These are phyloP conservation scores for Marasmarcha lunaedactyla DNA, from an alignment of 2,888 invertebrate species.

Conservation along the genomic window DNA sequence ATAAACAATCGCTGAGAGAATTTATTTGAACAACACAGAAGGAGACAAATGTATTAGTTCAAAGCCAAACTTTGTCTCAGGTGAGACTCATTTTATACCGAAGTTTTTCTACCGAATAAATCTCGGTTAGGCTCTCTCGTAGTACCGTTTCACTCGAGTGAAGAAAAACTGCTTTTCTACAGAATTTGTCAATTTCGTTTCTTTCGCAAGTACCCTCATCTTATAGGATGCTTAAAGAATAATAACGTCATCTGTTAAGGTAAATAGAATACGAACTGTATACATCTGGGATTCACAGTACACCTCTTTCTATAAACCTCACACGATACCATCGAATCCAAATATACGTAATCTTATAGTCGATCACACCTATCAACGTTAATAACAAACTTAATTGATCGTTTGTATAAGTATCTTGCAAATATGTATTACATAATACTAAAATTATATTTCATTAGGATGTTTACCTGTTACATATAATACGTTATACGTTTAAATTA, in stretches of 20 bases:
- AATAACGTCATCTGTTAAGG: constrained; percentile 55
- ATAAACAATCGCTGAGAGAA: constrained; percentile 18
- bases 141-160: background rate
- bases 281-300: constrained; percentile 53
- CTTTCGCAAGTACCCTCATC: constrained; percentile 24
- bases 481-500: no score
- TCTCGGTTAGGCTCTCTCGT: no score
- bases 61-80: constrained; percentile 14
- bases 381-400: no score
- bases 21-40: no score
- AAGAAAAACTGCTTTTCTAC: constrained; percentile 10
- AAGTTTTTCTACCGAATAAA: no score
- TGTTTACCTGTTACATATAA: no score
- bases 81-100: no score
- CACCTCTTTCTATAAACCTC: constrained; percentile 56
- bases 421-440: no score
- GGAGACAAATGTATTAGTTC: constrained; percentile 7
- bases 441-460: no score
- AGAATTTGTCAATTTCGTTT: constrained; percentile 25
- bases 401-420: no score
- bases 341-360: no score
- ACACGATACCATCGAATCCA: constrained; percentile 20
- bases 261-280: constrained; percentile 61
- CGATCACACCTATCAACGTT: no score
- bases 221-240: constrained; percentile 38